Evolutionary conservation across 2,888 invertebrate species (phyloP).

Genomic region (Macrophya alboannulata): DNA sequence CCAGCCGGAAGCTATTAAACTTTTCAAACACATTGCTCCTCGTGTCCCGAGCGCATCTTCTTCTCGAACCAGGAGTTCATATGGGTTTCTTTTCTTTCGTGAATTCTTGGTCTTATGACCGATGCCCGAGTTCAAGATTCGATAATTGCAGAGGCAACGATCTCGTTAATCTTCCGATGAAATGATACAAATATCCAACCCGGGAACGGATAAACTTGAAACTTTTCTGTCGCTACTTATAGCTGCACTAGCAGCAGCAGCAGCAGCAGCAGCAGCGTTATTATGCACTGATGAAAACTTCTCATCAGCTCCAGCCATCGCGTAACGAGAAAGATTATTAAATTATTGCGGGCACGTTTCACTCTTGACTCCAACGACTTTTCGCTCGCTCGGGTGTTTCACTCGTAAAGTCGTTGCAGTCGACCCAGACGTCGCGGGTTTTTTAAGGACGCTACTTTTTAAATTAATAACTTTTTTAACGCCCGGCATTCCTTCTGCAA

Average conservation of each 20-base stretch:
- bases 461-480: slow-evolving; percentile 54
- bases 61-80: background rate
- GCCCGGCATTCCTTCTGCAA: slow-evolving; percentile 27
- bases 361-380: slow-evolving; percentile 34
- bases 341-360: slow-evolving; percentile 55
- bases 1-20: slow-evolving; percentile 55
- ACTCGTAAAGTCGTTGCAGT: slow-evolving; percentile 49
- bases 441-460: slow-evolving; percentile 48
- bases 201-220: background rate
- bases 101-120: background rate
- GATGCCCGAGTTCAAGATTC: background rate
- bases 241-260: background rate
- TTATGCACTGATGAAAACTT: slow-evolving; percentile 44
- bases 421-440: slow-evolving; percentile 44
- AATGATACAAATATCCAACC: background rate
- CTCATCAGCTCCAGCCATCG: slow-evolving; percentile 50
- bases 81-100: background rate
- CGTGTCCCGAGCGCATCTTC: background rate
- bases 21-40: slow-evolving; percentile 47
- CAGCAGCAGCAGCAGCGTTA: slow-evolving; percentile 3
- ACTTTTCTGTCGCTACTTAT: background rate
- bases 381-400: slow-evolving; percentile 50
- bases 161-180: slow-evolving; percentile 24
- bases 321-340: slow-evolving; percentile 55
- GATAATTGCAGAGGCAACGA: slow-evolving; percentile 7